Evolutionary conservation across 2,113 vertebrate genomes (phyloP).

Genomic region (Neolamprologus sp.): DNA sequence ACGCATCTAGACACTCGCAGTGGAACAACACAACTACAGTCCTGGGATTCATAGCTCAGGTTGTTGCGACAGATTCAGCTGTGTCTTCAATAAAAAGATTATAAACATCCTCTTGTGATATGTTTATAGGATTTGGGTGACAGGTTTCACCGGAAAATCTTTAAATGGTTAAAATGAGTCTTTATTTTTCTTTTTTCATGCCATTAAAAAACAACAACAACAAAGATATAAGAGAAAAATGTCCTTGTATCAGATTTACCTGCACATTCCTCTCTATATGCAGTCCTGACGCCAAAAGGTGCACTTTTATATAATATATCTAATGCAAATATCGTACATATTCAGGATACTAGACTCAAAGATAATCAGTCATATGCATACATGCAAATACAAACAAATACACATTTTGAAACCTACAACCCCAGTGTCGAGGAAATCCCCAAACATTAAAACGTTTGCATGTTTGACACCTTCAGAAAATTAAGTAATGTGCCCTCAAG

Average conservation of each 20-base stretch:
- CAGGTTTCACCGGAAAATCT: not conserved
- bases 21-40: not conserved
- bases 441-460: not conserved
- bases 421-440: not conserved
- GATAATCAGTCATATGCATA: not conserved
- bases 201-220: not conserved
- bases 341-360: not conserved
- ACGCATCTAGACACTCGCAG: not conserved
- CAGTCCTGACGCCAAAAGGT: too few relatives aligned
- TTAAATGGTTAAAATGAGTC: not conserved
- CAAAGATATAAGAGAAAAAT: not conserved
- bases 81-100: not conserved
- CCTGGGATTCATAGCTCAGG: not conserved
- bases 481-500: fast-evolving
- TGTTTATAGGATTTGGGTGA: not conserved
- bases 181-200: not conserved
- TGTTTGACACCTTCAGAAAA: not conserved
- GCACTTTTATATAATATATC: not conserved
- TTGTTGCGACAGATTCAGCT: not conserved
- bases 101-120: not conserved
- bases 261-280: not conserved
- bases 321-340: not conserved
- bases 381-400: not conserved
- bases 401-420: not conserved
- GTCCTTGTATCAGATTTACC: not conserved